Percentiles rank a stretch among this genome's conserved stretches.
Conservation (phyloP, 2,797 vertebrate genomes). For the Helostoma temminkii region DNA sequence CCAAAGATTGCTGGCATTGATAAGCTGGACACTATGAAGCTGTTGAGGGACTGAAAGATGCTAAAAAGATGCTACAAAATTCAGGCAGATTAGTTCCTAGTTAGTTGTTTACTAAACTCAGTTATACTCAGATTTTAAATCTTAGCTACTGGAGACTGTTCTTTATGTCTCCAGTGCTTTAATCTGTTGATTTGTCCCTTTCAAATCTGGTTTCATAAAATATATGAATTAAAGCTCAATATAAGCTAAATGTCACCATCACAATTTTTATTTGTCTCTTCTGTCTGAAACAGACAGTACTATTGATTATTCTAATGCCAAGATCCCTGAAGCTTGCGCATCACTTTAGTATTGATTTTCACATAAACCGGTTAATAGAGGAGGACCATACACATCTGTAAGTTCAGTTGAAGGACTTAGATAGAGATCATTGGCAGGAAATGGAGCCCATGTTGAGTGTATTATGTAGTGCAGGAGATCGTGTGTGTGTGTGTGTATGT, state of each 20-base stretch:
- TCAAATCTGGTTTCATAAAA: background rate
- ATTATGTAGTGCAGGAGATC: slow-evolving; percentile 19
- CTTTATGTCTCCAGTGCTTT: background rate
- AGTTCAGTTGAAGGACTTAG: slow-evolving; percentile 37
- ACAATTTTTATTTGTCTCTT: slow-evolving; percentile 20
- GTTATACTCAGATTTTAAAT: background rate
- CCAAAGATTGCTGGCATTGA: slow-evolving; percentile 55
- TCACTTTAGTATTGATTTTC: slow-evolving; percentile 19
- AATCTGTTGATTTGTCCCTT: background rate
- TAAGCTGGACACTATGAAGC: slow-evolving; percentile 25
- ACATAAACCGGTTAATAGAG: background rate
- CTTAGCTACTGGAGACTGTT: background rate
- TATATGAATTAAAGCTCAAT: background rate
- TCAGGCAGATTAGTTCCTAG: too few relatives aligned
- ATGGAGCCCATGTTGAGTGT: slow-evolving; percentile 23
- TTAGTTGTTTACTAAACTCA: slow-evolving; percentile 8
- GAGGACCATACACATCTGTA: slow-evolving; percentile 22
- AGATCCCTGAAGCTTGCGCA: background rate
- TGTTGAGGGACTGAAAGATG: slow-evolving; percentile 41
- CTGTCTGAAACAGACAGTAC: too few relatives aligned
- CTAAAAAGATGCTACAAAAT: slow-evolving; percentile 32
- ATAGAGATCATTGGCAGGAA: slow-evolving; percentile 28
- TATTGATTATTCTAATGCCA: background rate
- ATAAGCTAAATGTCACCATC: background rate
- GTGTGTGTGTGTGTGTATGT: background rate